Evolutionary conservation across 2,113 vertebrate species (phyloP).

Genomic region (Oceanites oceanicus): DNA sequence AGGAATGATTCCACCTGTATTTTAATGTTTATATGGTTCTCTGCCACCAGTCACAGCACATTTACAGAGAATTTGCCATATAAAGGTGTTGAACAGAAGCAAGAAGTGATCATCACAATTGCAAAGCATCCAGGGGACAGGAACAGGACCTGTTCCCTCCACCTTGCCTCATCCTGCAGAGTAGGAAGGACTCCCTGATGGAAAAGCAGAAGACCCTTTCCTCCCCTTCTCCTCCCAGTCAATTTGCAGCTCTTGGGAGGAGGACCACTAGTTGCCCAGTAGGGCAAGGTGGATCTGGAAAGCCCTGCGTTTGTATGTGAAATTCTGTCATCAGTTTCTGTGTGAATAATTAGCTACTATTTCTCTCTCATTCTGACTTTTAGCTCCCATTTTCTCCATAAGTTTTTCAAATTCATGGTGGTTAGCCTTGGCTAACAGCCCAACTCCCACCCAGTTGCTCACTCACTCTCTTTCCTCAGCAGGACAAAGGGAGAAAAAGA

Average conservation of each 20-base stretch:
- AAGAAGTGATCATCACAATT: not conserved
- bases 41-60: not conserved
- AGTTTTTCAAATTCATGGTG: not conserved
- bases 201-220: fast-evolving
- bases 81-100: not conserved
- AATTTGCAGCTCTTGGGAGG: not conserved
- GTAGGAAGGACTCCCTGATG: not conserved
- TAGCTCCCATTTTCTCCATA: not conserved
- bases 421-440: not conserved
- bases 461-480: not conserved
- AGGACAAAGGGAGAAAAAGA: not conserved
- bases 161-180: not conserved
- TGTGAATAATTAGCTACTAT: not conserved
- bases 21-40: not conserved
- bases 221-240: not conserved
- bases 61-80: not conserved
- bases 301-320: fast-evolving
- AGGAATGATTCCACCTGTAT: not conserved
- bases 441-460: not conserved
- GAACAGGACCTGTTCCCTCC: not conserved
- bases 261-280: not conserved
- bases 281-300: not conserved
- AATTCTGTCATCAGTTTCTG: not conserved
- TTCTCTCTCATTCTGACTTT: not conserved
- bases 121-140: not conserved